A percentile compares a stretch with the other conserved stretches of the same genome.
Conservation (phyloP, 1,140 invertebrate species). For the Sweltsa coloradensis region DNA sequence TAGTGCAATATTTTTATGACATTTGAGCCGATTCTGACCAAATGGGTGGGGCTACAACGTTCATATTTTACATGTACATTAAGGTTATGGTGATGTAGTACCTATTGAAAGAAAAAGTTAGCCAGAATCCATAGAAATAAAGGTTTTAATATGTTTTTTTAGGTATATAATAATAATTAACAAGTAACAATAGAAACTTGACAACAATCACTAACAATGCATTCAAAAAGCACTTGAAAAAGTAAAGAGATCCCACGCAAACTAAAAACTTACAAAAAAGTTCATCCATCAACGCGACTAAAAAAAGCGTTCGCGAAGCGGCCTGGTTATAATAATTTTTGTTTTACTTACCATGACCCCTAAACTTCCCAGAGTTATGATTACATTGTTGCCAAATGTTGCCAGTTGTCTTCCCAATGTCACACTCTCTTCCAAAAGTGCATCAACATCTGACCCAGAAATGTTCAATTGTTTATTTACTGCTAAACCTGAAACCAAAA, state of each 20-base stretch:
- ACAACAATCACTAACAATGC: slow-evolving; percentile 17
- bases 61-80: no score
- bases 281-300: not conserved
- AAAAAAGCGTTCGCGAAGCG: not conserved
- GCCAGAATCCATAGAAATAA: no score
- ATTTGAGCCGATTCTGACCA: no score
- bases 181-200: not conserved
- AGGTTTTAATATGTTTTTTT: no score
- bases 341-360: slow-evolving; percentile 28
- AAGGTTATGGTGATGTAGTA: no score
- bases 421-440: slow-evolving; percentile 17
- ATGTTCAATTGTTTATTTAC: no score
- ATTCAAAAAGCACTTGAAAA: slow-evolving; percentile 23
- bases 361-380: slow-evolving; percentile 29
- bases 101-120: no score
- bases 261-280: slow-evolving; percentile 14
- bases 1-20: no score
- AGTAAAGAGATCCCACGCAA: slow-evolving; percentile 21
- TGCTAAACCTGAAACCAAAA: not conserved
- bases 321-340: slow-evolving; percentile 1
- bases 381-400: slow-evolving; percentile 25
- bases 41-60: no score
- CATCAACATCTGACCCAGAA: not conserved
- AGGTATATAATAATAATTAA: no score
- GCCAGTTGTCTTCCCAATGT: slow-evolving; percentile 22